Evolutionary conservation across 2,113 vertebrate genomes (phyloP).

Genomic region (Gymnobelideus leadbeateri): DNA sequence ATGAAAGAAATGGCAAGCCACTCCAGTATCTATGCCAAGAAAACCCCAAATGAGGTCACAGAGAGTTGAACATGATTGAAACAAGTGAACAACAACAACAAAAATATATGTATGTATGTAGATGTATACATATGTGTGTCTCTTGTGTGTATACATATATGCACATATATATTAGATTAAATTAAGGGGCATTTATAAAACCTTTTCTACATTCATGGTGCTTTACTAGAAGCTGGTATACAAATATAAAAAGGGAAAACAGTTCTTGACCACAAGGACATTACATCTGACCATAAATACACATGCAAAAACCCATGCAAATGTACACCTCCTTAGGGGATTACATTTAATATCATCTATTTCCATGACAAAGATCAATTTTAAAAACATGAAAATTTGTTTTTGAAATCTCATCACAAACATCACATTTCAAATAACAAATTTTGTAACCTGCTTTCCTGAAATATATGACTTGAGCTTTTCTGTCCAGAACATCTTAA

Average conservation of each 20-base stretch:
- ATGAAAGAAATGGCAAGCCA: no score
- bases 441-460: constrained; percentile 44
- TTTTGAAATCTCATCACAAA: constrained; percentile 15
- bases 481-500: constrained; percentile 76
- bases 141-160: no score
- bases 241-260: constrained; percentile 14
- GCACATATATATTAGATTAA: not conserved
- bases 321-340: not conserved
- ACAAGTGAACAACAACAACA: no score
- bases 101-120: no score
- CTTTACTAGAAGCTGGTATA: not conserved
- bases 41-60: no score
- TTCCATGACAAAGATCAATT: constrained; percentile 28
- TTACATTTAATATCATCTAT: not conserved
- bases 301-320: not conserved
- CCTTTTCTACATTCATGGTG: not conserved
- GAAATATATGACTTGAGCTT: constrained; percentile 55
- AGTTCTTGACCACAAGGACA: not conserved
- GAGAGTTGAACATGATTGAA: no score
- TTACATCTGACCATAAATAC: not conserved
- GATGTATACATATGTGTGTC: not conserved
- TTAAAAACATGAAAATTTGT: not conserved
- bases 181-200: not conserved
- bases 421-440: not conserved
- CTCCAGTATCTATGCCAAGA: no score